Evolutionary conservation across 2,888 invertebrate species (phyloP).

Genomic region (Cryptocheilus praepositus): DNA sequence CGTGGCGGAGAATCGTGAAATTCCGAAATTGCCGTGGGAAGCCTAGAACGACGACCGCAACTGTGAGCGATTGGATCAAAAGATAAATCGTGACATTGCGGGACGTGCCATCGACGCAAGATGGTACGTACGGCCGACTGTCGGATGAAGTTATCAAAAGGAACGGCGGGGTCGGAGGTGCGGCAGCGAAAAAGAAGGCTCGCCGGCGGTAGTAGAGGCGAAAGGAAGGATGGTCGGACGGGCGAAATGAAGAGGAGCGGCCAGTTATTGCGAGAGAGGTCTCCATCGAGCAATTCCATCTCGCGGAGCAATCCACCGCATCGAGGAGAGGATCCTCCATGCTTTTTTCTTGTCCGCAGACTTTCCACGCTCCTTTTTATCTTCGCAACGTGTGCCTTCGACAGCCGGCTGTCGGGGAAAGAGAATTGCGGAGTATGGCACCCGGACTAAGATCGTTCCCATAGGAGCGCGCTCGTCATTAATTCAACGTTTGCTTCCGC

Average conservation of each 20-base stretch:
- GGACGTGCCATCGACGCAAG: slow-evolving; percentile 39
- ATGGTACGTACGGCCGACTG: slow-evolving; percentile 30
- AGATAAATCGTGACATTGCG: slow-evolving; percentile 53
- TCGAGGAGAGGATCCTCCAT: slow-evolving; percentile 19
- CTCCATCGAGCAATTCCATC: slow-evolving; percentile 52
- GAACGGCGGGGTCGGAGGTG: slow-evolving; percentile 21
- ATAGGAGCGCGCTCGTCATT: slow-evolving; percentile 28
- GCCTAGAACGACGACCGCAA: slow-evolving; percentile 4
- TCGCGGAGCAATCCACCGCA: slow-evolving; percentile 44
- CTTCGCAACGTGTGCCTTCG: too few species aligned
- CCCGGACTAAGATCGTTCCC: slow-evolving; percentile 18
- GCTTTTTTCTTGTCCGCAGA: slow-evolving; percentile 18
- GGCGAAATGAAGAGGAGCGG: slow-evolving; percentile 9
- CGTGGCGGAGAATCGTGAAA: too few species aligned
- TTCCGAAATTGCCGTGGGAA: not conserved
- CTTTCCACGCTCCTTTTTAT: too few species aligned
- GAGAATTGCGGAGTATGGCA: not conserved
- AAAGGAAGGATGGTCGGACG: slow-evolving; percentile 2
- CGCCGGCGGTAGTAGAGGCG: not conserved
- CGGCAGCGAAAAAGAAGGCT: slow-evolving; percentile 10
- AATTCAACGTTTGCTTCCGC: slow-evolving; percentile 40
- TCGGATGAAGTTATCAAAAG: slow-evolving; percentile 49
- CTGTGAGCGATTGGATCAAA: slow-evolving; percentile 30
- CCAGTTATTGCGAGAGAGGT: slow-evolving; percentile 52
- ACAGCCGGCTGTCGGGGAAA: too few species aligned